A percentile compares a stretch with the other conserved stretches of the same genome.
phyloP scores from a whole-genome alignment of 2,888 invertebrate species.

The Calliopum simillimum region DNA sequence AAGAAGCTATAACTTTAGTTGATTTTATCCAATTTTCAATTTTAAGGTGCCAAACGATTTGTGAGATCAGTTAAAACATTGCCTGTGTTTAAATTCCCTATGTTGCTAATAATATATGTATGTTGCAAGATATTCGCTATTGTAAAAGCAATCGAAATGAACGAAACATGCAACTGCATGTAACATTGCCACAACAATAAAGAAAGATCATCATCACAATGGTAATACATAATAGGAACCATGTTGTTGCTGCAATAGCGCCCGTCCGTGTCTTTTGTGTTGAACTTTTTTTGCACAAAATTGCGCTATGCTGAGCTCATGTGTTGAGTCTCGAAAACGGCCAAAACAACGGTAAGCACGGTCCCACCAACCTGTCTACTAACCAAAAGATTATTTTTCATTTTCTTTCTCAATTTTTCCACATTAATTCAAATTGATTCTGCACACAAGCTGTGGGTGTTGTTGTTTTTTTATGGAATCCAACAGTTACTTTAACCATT shows the following conservation, averaged over 20 bases:
- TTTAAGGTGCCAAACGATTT: too few species aligned
- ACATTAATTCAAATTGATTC: slow-evolving; percentile 36
- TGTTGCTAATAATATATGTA: slow-evolving; percentile 4
- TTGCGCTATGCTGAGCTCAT: background rate
- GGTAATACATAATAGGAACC: too few species aligned
- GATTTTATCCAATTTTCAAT: too few species aligned
- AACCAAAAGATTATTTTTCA: background rate
- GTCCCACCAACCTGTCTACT: background rate
- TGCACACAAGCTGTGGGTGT: slow-evolving; percentile 18
- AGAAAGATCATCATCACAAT: background rate
- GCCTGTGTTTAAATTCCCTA: background rate
- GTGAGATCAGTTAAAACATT: slow-evolving; percentile 5
- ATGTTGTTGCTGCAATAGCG: too few species aligned
- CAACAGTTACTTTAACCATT: background rate
- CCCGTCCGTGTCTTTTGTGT: too few species aligned
- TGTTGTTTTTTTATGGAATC: slow-evolving; percentile 11
- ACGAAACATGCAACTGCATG: slow-evolving; percentile 10
- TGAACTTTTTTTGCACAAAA: too few species aligned
- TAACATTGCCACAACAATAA: background rate
- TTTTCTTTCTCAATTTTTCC: background rate
- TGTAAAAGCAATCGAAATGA: slow-evolving; percentile 4
- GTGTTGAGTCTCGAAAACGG: slow-evolving; percentile 29
- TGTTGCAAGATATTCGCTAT: slow-evolving; percentile 4
- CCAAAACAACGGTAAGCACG: slow-evolving; percentile 35
- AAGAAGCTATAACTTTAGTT: too few species aligned